Conservation (phyloP, 2,888 invertebrate species). For the Congeria kusceri region DNA sequence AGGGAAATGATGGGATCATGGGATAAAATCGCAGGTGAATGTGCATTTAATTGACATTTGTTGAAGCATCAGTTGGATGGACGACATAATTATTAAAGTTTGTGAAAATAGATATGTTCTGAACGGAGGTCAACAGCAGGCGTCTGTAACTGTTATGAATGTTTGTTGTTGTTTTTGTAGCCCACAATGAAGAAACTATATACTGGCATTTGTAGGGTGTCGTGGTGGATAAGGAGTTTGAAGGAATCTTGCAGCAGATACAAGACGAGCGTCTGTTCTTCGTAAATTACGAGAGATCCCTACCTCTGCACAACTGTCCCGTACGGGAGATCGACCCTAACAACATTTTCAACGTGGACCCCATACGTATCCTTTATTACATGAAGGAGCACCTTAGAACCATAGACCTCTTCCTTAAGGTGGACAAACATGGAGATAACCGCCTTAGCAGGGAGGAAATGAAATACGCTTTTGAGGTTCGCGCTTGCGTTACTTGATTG, state of each 20-base stretch:
- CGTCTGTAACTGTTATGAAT: too few species aligned
- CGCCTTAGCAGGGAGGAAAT: slow-evolving; percentile 72
- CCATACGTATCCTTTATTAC: slow-evolving; percentile 77
- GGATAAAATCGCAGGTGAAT: too few species aligned
- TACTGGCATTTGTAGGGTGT: slow-evolving; percentile 69
- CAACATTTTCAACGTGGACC: slow-evolving; percentile 79
- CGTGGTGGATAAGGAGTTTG: slow-evolving; percentile 81
- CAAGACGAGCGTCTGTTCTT: slow-evolving; percentile 68
- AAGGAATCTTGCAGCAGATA: slow-evolving; percentile 72
- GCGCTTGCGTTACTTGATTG: neutral
- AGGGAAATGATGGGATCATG: too few species aligned
- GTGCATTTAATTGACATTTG: too few species aligned
- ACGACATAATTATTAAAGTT: too few species aligned
- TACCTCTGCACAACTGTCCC: slow-evolving; percentile 62
- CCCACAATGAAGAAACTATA: too few species aligned
- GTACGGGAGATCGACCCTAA: slow-evolving; percentile 57
- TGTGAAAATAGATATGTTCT: too few species aligned
- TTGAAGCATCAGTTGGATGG: too few species aligned
- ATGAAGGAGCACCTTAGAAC: slow-evolving; percentile 81
- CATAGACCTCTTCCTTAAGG: slow-evolving; percentile 76
- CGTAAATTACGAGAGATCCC: slow-evolving; percentile 71
- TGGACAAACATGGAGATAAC: slow-evolving; percentile 71
- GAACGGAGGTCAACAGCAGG: too few species aligned
- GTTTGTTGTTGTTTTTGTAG: too few species aligned
- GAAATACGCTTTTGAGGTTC: slow-evolving; percentile 74